Conservation (phyloP, 2,888 invertebrate genomes). For the Abrostola triplasia region DNA sequence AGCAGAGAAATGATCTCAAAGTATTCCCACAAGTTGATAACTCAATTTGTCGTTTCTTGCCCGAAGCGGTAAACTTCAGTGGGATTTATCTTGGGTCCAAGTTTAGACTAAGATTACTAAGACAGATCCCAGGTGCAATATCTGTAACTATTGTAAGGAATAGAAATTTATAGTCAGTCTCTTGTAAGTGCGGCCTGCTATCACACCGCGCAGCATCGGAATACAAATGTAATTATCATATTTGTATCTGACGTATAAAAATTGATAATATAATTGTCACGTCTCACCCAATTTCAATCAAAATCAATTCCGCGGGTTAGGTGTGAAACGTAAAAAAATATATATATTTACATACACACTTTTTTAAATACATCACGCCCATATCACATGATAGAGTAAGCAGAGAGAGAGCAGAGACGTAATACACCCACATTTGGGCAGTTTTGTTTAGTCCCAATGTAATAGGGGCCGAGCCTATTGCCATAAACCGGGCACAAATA, state of each 20-base stretch:
- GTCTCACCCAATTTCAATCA: too few relatives aligned
- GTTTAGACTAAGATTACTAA: constrained; percentile 74
- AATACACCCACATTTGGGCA: too few relatives aligned
- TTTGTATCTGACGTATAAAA: background rate
- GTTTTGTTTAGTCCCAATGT: too few relatives aligned
- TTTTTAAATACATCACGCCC: too few relatives aligned
- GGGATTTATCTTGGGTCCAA: constrained; percentile 77
- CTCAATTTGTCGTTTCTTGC: constrained; percentile 75
- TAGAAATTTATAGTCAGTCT: constrained; percentile 79
- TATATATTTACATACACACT: too few relatives aligned
- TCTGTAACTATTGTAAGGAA: constrained; percentile 83
- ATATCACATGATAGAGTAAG: too few relatives aligned
- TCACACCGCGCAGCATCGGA: constrained; percentile 61
- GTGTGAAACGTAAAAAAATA: too few relatives aligned
- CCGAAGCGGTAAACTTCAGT: constrained; percentile 65
- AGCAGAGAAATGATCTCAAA: constrained; percentile 65
- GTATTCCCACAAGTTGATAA: constrained; percentile 70
- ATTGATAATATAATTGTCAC: background rate
- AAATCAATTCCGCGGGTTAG: too few relatives aligned
- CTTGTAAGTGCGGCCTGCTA: constrained; percentile 55
- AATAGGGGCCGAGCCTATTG: too few relatives aligned
- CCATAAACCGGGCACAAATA: too few relatives aligned
- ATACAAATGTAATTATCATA: too few relatives aligned
- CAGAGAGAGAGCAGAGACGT: too few relatives aligned
- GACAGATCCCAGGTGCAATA: constrained; percentile 85